Conservation (phyloP, 2,888 invertebrate genomes). For the Caenorhabditis sp. region DNA sequence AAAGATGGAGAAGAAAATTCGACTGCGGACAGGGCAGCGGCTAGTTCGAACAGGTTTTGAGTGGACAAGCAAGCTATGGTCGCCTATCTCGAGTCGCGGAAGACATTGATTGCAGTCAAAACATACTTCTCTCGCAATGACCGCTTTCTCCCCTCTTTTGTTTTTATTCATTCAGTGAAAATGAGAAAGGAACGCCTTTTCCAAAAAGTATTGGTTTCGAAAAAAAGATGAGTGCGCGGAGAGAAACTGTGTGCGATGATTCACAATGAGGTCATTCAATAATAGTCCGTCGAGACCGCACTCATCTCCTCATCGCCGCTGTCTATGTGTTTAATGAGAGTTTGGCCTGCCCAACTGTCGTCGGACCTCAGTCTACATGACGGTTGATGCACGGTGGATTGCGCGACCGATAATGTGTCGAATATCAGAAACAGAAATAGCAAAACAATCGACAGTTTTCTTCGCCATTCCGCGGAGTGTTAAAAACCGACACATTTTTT, state of each 20-base stretch:
- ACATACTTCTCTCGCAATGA: slow-evolving; percentile 28
- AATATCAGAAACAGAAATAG: slow-evolving; percentile 52
- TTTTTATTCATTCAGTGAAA: slow-evolving; percentile 15
- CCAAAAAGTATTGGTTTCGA: slow-evolving; percentile 16
- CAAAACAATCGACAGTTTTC: neutral
- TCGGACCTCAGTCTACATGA: slow-evolving; percentile 43
- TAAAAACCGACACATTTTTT: slow-evolving; percentile 37
- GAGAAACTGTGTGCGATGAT: slow-evolving; percentile 19
- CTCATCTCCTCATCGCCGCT: slow-evolving; percentile 38
- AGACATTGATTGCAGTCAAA: slow-evolving; percentile 57
- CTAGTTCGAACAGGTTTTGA: slow-evolving; percentile 63
- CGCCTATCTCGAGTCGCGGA: slow-evolving; percentile 57
- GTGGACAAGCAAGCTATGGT: slow-evolving; percentile 63
- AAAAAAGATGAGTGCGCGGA: neutral
- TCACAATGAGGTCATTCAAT: slow-evolving; percentile 62
- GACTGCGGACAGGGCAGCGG: slow-evolving; percentile 54
- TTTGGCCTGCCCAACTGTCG: slow-evolving; percentile 58
- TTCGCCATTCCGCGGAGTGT: neutral
- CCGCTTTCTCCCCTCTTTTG: neutral
- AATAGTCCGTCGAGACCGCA: slow-evolving; percentile 46
- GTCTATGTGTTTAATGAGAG: slow-evolving; percentile 62
- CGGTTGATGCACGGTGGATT: slow-evolving; percentile 62
- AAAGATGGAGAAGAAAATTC: slow-evolving; percentile 36
- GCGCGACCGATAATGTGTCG: slow-evolving; percentile 7
- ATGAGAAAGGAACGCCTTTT: slow-evolving; percentile 14